Base-by-base conservation (phyloP, 2,797 vertebrate genomes). In the Morelia viridis region DNA sequence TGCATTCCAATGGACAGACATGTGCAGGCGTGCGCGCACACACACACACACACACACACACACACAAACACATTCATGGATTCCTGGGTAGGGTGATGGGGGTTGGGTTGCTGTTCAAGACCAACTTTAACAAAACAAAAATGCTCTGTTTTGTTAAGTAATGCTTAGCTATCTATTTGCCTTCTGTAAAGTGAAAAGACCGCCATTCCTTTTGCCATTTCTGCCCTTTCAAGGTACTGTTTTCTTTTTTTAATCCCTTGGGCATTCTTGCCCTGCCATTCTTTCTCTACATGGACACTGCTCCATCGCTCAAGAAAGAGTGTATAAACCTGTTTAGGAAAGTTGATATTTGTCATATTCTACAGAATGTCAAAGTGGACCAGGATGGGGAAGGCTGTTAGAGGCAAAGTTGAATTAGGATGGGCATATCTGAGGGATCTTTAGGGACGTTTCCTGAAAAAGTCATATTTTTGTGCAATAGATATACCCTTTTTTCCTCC, bases 1-100 rank as follows among this genome's bases (percentile, higher is more conserved):
- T 92, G 94, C 96, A 96, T 96, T 95, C 95, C 91, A 31, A 95
- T 93, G 91, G 96, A 95, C 94, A 91, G 89, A 62, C 46, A 58
- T 41, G 35, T 28, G 41, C 13, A 15, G 7, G 17, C 24, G 6
- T 12, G 26, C 62, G n/a, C 76, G 5, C 41, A 19, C 64, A 31
- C 64, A 93, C 80, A 95, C 94, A 89, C 94, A 93, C 71, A 89
- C 91, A 11, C 41, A 53, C 62, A 65, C 58, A 13, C 60, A 58
- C 64, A 60, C 64, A 93, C 80, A 96, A 94, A 89, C 94, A 93
- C 71, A 89, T 90, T 92, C 94, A 91, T 83, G 50, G 12, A 26
- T 46, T 41, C 53, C 22, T 60, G 64, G 88, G 85, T 65, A n/a
- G 60, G 85, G 17, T 8, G 41, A 26, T 0, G 0, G 65, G 65